phyloP scores from a whole-genome alignment of 2,797 vertebrate genomes.

The Gadopsis marmoratus region DNA sequence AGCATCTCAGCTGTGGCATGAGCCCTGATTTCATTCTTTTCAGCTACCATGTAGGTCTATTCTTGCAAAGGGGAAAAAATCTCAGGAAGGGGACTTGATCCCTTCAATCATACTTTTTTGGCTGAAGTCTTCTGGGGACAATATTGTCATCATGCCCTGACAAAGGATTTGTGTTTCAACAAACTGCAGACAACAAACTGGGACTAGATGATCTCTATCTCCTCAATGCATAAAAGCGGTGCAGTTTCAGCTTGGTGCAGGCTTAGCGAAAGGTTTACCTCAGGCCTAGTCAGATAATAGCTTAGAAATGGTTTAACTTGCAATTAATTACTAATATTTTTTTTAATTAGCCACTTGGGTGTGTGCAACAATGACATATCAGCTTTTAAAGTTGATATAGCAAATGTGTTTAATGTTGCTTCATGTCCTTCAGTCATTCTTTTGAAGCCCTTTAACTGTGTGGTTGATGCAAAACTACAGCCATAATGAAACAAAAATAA shows the following conservation, averaged over 20 bases:
- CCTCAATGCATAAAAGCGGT: not conserved
- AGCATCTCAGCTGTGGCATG: constrained; percentile 36
- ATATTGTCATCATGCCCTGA: constrained; percentile 22
- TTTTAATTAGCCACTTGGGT: too few species aligned
- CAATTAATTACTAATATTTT: too few species aligned
- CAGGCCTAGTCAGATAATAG: not conserved
- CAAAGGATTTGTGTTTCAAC: constrained; percentile 26
- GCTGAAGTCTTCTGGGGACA: not conserved
- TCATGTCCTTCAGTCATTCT: not conserved
- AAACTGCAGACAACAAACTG: not conserved
- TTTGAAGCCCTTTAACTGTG: constrained; percentile 9
- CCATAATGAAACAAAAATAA: constrained; percentile 15
- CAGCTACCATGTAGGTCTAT: not conserved
- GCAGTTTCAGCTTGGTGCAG: not conserved
- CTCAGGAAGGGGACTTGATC: constrained; percentile 36
- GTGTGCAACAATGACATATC: not conserved
- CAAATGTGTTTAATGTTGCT: not conserved
- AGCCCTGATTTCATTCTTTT: constrained; percentile 41
- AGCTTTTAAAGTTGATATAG: not conserved
- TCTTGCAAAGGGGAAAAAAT: constrained; percentile 9
- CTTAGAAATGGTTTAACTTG: not conserved
- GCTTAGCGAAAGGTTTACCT: not conserved
- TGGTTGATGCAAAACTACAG: not conserved
- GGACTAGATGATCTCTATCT: not conserved
- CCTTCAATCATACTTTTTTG: constrained; percentile 20